phyloP scores from a whole-genome alignment of 1,140 invertebrate genomes.

The Cotesia chilonis region DNA sequence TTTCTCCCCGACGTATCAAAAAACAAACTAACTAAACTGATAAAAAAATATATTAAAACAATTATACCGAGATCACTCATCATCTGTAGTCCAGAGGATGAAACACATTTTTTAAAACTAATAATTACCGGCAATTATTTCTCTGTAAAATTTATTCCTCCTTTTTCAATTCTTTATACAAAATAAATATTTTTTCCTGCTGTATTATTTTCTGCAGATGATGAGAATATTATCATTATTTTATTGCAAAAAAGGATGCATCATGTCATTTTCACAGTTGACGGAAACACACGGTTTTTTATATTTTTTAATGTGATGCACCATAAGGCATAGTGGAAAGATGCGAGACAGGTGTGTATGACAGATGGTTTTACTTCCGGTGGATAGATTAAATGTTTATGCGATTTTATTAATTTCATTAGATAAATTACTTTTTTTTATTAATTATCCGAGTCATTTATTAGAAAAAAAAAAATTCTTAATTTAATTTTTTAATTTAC shows the following conservation, averaged over 20 bases:
- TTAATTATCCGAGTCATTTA: conserved; percentile 27
- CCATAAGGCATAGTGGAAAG: conserved; percentile 39
- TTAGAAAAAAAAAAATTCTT: conserved; percentile 28
- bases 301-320: conserved; percentile 38
- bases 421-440: conserved; percentile 24
- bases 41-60: not conserved
- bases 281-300: conserved; percentile 1
- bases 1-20: conserved; percentile 19
- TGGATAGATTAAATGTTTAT: conserved; percentile 51
- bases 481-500: not conserved
- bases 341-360: conserved; percentile 51
- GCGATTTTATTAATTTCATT: conserved; percentile 46
- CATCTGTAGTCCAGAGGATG: not conserved
- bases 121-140: no score
- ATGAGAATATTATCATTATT: no score
- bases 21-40: not conserved
- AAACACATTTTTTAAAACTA: no score
- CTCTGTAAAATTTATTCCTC: no score
- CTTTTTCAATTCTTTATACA: no score
- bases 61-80: not conserved
- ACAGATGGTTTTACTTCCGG: conserved; percentile 58
- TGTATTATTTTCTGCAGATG: no score
- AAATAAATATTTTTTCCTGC: no score
- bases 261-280: not conserved
- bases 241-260: not conserved